These are phyloP conservation scores for Neodiprion fabricii DNA, from an alignment of 1,140 invertebrate genomes.

Conservation along the genomic window DNA sequence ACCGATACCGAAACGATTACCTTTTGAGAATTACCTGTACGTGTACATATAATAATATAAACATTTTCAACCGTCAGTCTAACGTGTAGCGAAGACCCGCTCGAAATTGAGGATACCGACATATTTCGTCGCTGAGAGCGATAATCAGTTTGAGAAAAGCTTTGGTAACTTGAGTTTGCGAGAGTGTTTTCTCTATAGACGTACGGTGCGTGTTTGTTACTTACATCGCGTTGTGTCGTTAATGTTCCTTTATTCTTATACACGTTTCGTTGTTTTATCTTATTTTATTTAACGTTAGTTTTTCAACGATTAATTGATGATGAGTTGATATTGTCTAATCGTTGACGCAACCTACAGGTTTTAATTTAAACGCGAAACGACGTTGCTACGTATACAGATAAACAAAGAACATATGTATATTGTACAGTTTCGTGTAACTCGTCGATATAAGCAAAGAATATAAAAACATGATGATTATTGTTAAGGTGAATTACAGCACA, in stretches of 20 bases:
- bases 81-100: too few relatives aligned
- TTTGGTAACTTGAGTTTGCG: not conserved
- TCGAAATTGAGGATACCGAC: too few relatives aligned
- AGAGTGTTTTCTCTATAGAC: not conserved
- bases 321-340: not conserved
- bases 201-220: constrained; percentile 32
- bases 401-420: not conserved
- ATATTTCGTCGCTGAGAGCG: too few relatives aligned
- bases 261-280: not conserved
- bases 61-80: too few relatives aligned
- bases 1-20: too few relatives aligned
- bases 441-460: not conserved
- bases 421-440: not conserved
- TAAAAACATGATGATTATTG: constrained; percentile 18
- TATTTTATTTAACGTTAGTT: not conserved
- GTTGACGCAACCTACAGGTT: not conserved
- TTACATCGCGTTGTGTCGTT: constrained; percentile 33
- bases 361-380: constrained; percentile 6
- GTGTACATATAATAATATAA: too few relatives aligned
- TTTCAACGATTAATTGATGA: too few relatives aligned
- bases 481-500: constrained; percentile 16
- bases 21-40: too few relatives aligned
- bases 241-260: constrained; percentile 39
- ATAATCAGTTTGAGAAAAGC: too few relatives aligned
- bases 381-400: constrained; percentile 5